A percentile compares a stretch with the other conserved stretches of the same genome.
Evolutionary conservation across 1,140 invertebrate species (phyloP).

Genomic region (Berghia stephanieae): DNA sequence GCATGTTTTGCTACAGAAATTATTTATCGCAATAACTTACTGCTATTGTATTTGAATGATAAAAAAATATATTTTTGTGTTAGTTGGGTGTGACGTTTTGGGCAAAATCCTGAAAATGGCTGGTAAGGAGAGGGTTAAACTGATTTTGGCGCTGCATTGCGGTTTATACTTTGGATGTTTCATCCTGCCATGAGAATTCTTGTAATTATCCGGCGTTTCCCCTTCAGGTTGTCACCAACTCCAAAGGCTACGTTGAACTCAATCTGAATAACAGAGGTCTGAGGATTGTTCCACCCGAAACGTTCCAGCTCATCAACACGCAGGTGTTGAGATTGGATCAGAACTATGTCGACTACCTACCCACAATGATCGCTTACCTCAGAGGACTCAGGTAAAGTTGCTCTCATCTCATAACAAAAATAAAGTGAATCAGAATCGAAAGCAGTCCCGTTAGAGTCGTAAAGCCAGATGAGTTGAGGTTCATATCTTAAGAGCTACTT

Average conservation of each 20-base stretch:
- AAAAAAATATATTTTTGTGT: background rate
- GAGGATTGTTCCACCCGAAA: slow-evolving; percentile 47
- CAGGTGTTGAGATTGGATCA: slow-evolving; percentile 56
- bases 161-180: background rate
- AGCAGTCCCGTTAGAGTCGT: too few relatives aligned
- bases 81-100: too few relatives aligned
- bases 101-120: too few relatives aligned
- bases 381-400: slow-evolving; percentile 40
- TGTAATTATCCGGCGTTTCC: slow-evolving; percentile 15
- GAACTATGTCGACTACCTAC: slow-evolving; percentile 53
- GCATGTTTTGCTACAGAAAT: too few relatives aligned
- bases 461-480: too few relatives aligned
- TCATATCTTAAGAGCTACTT: too few relatives aligned
- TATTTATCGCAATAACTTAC: too few relatives aligned
- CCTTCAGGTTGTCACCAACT: slow-evolving; percentile 43
- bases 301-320: slow-evolving; percentile 38
- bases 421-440: too few relatives aligned
- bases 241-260: slow-evolving; percentile 51
- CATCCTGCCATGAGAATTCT: background rate
- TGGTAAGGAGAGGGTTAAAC: too few relatives aligned
- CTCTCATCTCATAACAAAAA: too few relatives aligned
- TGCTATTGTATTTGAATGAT: too few relatives aligned
- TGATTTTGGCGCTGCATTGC: too few relatives aligned
- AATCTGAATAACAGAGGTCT: slow-evolving; percentile 49
- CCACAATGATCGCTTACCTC: slow-evolving; percentile 50